Evolutionary conservation across 2,113 vertebrate genomes (phyloP), one percentile per base, ranked within the genome.

Genomic region (Rhineura floridana): DNA sequence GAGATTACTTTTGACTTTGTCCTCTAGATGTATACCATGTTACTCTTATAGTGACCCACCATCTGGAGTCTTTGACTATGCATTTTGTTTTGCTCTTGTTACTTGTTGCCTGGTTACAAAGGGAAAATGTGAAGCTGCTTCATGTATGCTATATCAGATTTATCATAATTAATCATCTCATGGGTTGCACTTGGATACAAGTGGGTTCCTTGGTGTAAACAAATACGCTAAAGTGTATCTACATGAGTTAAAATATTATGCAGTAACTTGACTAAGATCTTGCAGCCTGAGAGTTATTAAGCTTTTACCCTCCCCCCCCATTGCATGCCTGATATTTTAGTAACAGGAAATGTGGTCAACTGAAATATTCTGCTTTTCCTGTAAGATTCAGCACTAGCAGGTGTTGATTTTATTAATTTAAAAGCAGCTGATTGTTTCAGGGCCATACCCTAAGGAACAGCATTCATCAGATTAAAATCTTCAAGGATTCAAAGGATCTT

Each of bases 271-370:
- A 94, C 86, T 69, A 90, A 87, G 76, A 83, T 48, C 62, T 78
- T 93, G 92, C 67, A 93, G 89, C 93, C 95, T 90, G 15, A 84
- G 87, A 87, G 79, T 90, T 93, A 79, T 30, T 90, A 39, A 88
- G 46, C 3, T 83, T 86, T 95, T 87, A 59, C 89, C 89, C 2
- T 30, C n/a, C 4, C 84, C 4, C 84, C 42, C 33, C 83, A 94
- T 93, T 0, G 62, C 0, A 2, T 86, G 85, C 73, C 82, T 89
- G 88, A 85, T 94, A 85, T 48, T 86, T 50, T 86, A 85, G 87
- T 88, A 93, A 89, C 86, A 91, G 93, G 93, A 93, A 94, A 86
- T 19, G 50, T 90, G 88, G 70, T 90, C 91, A 93, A 65, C 87
- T 95, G 91, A 92, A 81, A 83, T 46, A 87, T 81, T 78, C 50